Conservation (phyloP, 2,888 invertebrate species). For the Lasioglossum zephyrum region DNA sequence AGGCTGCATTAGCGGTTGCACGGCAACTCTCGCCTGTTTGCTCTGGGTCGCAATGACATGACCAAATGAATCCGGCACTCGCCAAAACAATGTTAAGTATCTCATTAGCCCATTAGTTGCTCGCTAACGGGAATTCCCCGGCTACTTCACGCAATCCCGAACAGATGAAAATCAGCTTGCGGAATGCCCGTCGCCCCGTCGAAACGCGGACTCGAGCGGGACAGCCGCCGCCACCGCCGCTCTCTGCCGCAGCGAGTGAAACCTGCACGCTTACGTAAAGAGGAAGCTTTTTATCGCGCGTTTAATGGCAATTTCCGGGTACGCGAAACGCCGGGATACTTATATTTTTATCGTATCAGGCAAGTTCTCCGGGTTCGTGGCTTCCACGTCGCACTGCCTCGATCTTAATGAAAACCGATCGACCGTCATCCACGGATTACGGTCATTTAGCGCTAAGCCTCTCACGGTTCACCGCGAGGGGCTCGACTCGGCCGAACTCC, state of each 20-base stretch:
- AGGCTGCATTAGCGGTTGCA: background rate
- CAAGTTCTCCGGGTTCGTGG: slow-evolving; percentile 2
- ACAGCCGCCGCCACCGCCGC: background rate
- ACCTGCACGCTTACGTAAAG: slow-evolving; percentile 22
- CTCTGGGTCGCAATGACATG: background rate
- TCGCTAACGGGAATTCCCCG: background rate
- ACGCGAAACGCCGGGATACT: slow-evolving; percentile 1
- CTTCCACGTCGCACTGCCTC: slow-evolving; percentile 26
- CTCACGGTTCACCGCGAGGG: background rate
- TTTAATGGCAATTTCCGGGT: slow-evolving; percentile 12
- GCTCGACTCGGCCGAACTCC: background rate
- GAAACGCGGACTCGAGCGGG: background rate
- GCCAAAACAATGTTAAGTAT: background rate
- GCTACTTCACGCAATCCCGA: background rate
- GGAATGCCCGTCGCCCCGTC: slow-evolving; percentile 6
- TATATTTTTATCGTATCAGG: slow-evolving; percentile 4
- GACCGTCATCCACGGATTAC: slow-evolving; percentile 22
- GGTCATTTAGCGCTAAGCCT: slow-evolving; percentile 47
- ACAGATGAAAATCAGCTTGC: background rate
- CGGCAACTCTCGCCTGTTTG: background rate
- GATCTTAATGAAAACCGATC: slow-evolving; percentile 16
- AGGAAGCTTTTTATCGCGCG: slow-evolving; percentile 13
- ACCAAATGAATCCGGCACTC: background rate
- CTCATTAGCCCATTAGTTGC: background rate
- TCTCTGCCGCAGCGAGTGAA: background rate